Conservation (phyloP, 2,113 vertebrate genomes). For the Alethe castanea region DNA sequence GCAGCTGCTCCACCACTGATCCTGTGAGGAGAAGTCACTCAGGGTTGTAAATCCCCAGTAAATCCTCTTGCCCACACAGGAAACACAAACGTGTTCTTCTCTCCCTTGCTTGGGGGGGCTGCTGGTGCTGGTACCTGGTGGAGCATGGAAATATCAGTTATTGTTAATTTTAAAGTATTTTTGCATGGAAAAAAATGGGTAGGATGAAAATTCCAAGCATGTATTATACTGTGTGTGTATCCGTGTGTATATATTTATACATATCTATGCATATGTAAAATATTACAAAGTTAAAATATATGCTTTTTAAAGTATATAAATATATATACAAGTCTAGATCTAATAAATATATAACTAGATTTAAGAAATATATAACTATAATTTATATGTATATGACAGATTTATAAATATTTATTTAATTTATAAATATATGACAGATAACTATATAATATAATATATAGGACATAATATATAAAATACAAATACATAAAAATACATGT, state of each 20-base stretch:
- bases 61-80: not conserved
- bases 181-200: not conserved
- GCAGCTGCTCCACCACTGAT: not conserved
- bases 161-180: not conserved
- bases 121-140: not conserved
- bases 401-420: no score
- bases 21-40: not conserved
- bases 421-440: not conserved
- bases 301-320: not conserved
- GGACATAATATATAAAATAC: not conserved
- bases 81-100: rapidly evolving
- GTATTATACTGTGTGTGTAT: not conserved
- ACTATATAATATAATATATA: no score
- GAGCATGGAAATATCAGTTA: not conserved
- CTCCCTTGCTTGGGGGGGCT: not conserved
- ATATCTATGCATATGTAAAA: not conserved
- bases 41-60: not conserved
- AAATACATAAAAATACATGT: not conserved
- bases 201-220: not conserved
- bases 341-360: not conserved
- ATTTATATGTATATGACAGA: not conserved
- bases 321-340: no score
- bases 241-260: not conserved
- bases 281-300: not conserved
- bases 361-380: not conserved